Conservation (phyloP, 2,797 vertebrate genomes). For the Carduelis carduelis region DNA sequence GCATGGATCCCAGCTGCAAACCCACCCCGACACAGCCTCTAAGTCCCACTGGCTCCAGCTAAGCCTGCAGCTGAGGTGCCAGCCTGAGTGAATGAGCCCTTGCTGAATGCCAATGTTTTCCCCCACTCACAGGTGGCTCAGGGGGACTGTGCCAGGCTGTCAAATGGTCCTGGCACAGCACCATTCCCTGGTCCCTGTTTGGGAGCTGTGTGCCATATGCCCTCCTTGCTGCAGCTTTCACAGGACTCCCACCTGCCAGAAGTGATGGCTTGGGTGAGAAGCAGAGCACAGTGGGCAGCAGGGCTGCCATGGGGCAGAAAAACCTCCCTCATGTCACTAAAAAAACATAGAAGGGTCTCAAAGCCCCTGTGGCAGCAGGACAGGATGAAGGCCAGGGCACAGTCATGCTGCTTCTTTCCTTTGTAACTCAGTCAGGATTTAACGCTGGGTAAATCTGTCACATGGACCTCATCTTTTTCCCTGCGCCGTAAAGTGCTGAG, state of each 20-base stretch:
- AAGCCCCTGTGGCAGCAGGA: neutral
- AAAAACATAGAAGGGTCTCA: neutral
- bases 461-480: slow-evolving; percentile 10
- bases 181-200: neutral
- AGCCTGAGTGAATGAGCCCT: neutral
- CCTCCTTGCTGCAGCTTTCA: neutral
- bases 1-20: neutral
- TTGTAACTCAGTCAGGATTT: neutral
- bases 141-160: neutral
- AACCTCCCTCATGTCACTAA: neutral
- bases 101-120: rapidly evolving
- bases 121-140: neutral
- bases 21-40: neutral
- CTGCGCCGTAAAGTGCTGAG: neutral
- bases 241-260: neutral
- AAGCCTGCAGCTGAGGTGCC: neutral
- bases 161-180: neutral
- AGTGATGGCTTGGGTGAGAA: neutral
- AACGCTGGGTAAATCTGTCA: neutral
- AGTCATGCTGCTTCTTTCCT: neutral
- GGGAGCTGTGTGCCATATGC: neutral
- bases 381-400: neutral
- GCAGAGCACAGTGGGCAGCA: neutral
- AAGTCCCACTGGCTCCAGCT: neutral
- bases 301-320: neutral